phyloP scores from a whole-genome alignment of 2,113 vertebrate genomes.

The Odocoileus virginianus region DNA sequence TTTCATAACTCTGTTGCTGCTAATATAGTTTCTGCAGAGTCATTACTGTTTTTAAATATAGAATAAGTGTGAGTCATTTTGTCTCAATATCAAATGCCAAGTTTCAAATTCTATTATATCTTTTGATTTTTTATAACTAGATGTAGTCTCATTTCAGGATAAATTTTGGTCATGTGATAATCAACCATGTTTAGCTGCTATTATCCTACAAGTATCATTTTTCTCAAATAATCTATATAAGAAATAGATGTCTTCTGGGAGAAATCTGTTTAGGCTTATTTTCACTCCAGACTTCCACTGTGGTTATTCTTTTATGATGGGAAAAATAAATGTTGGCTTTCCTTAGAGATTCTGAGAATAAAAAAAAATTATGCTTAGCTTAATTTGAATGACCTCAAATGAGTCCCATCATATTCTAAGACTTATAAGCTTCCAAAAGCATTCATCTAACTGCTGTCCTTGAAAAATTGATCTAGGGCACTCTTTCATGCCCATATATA shows the following conservation, averaged over 20 bases:
- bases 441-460: background rate
- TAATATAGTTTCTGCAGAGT: background rate
- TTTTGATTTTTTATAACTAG: background rate
- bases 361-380: background rate
- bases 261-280: constrained; percentile 32
- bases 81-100: background rate
- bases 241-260: constrained; percentile 49
- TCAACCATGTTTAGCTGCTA: background rate
- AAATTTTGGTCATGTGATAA: background rate
- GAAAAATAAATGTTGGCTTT: constrained; percentile 24
- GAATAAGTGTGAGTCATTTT: background rate
- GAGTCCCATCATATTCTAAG: background rate
- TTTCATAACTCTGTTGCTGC: background rate
- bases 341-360: constrained; percentile 18
- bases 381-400: background rate
- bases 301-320: constrained; percentile 30
- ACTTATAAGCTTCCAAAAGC: background rate
- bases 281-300: constrained; percentile 47
- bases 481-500: background rate
- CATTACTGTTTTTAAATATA: background rate
- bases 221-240: constrained; percentile 13
- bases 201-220: constrained; percentile 8
- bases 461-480: background rate
- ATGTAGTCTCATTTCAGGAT: background rate
- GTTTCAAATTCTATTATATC: background rate